Conservation (phyloP, 2,113 vertebrate genomes). For the Toxostoma redivivum region DNA sequence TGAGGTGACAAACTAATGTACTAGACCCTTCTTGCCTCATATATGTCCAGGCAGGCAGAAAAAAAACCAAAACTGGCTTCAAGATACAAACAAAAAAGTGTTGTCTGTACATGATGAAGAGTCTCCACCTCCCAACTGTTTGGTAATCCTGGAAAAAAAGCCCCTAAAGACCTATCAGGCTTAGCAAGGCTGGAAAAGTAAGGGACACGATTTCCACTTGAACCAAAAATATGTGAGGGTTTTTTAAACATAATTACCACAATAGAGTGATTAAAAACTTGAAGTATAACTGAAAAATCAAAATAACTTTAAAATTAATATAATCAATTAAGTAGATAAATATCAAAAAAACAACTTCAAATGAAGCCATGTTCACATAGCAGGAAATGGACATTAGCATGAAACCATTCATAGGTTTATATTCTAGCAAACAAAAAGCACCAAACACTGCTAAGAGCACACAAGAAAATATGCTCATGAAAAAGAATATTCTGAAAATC, state of each 20-base stretch:
- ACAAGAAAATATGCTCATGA: not conserved
- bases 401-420: not conserved
- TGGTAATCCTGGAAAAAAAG: not conserved
- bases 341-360: not conserved
- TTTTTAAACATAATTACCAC: not conserved
- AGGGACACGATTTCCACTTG: not conserved
- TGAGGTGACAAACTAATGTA: not conserved
- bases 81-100: not conserved
- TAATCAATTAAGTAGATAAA: not conserved
- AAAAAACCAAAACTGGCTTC: not conserved
- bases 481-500: not conserved
- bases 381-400: not conserved
- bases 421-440: not conserved
- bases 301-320: not conserved
- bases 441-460: not conserved
- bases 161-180: not conserved
- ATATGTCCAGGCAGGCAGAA: not conserved
- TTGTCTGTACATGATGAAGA: not conserved
- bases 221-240: not conserved
- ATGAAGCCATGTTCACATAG: fast-evolving
- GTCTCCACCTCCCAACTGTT: not conserved
- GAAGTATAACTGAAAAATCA: not conserved
- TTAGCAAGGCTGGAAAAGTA: not conserved
- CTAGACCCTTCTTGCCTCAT: not conserved
- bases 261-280: not conserved